Conservation (phyloP, 2,113 vertebrate species). For the Ornithorhynchus anatinus region DNA sequence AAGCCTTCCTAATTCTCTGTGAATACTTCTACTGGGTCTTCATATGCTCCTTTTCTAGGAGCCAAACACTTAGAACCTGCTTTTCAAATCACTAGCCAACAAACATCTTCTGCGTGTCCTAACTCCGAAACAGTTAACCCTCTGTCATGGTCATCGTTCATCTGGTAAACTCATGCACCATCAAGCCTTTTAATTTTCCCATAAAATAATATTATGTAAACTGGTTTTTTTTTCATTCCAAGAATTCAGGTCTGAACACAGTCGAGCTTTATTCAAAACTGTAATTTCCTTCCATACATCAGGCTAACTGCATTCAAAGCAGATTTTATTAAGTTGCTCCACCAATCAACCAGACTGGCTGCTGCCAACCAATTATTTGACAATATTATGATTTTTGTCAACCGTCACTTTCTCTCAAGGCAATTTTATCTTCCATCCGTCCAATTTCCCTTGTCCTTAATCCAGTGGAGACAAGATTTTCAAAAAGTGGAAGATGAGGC, state of each 20-base stretch:
- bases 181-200: not conserved
- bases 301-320: not conserved
- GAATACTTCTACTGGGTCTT: too few relatives aligned
- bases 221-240: not conserved
- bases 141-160: not conserved
- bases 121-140: not conserved
- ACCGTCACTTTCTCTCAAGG: not conserved
- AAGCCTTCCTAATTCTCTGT: too few relatives aligned
- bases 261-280: not conserved
- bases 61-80: not conserved
- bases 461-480: not conserved
- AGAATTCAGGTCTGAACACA: not conserved
- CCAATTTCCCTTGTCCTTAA: not conserved
- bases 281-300: not conserved
- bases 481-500: not conserved
- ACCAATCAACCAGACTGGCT: not conserved
- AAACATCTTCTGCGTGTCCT: not conserved
- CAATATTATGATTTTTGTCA: not conserved
- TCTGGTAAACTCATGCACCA: not conserved
- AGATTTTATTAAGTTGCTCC: not conserved
- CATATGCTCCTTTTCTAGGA: not conserved
- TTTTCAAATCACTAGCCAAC: not conserved
- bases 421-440: constrained; percentile 6
- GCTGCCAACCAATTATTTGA: not conserved
- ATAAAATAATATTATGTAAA: not conserved